Evolutionary conservation across 1,140 invertebrate species (phyloP).

Genomic region (Whitmania pigra): DNA sequence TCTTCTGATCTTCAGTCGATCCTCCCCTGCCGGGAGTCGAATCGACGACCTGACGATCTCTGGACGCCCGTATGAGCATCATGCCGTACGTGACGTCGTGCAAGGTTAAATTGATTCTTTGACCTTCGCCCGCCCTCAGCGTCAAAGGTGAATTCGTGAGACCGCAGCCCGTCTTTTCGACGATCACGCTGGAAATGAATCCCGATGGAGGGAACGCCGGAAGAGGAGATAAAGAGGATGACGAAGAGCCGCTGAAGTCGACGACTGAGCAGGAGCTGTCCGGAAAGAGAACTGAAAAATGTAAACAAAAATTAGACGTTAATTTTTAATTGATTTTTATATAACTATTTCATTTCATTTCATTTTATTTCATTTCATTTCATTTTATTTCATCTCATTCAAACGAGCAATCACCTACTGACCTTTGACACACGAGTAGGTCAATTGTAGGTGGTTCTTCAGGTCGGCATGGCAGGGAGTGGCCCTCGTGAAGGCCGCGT

Average conservation of each 20-base stretch:
- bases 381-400: no score
- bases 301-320: no score
- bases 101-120: constrained; percentile 15
- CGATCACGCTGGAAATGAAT: constrained; percentile 13
- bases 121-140: constrained; percentile 11
- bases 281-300: no score
- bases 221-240: not conserved
- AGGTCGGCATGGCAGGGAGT: constrained; percentile 11
- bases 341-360: no score
- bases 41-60: not conserved
- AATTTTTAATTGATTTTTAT: no score
- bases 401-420: not conserved
- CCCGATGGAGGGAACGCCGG: constrained; percentile 10
- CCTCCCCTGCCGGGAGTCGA: not conserved
- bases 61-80: not conserved
- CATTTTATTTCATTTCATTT: no score
- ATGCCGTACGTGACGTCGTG: constrained; percentile 13
- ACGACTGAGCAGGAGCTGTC: not conserved
- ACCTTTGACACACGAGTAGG: constrained; percentile 15
- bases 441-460: constrained; percentile 5
- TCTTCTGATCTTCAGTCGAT: not conserved
- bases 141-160: constrained; percentile 2
- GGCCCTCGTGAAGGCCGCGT: constrained; percentile 3
- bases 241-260: not conserved
- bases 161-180: constrained; percentile 15